Conservation (phyloP, 2,113 vertebrate genomes). For the Corapipo altera region DNA sequence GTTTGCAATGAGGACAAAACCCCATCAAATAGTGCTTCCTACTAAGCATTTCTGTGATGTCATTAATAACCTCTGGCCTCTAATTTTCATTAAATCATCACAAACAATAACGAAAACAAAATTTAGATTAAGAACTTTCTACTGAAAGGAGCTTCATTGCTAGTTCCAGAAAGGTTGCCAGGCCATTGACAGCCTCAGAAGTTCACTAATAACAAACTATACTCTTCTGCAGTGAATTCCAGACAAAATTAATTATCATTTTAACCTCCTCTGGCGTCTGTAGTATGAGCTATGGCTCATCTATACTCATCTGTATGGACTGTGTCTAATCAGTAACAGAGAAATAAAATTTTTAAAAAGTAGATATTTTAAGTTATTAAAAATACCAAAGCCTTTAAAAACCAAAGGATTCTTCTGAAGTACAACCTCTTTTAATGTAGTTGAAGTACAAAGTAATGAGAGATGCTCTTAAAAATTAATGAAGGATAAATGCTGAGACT, state of each 20-base stretch:
- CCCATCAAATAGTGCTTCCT: background rate
- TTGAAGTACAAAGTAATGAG: background rate
- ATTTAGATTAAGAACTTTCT: background rate
- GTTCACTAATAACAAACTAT: background rate
- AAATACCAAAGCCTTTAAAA: background rate
- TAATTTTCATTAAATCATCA: background rate
- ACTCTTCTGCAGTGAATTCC: background rate
- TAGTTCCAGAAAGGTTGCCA: background rate
- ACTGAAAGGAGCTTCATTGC: background rate
- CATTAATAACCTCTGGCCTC: background rate
- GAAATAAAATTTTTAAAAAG: background rate
- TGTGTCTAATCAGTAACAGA: background rate
- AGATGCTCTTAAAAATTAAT: constrained; percentile 45
- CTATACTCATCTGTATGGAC: background rate
- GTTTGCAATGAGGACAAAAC: background rate
- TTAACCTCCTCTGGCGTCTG: background rate
- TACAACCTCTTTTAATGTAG: background rate
- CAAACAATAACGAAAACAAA: background rate
- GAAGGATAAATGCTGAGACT: background rate
- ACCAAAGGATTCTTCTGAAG: background rate
- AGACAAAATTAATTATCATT: background rate
- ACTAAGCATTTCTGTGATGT: background rate
- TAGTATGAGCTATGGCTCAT: background rate
- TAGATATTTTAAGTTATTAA: background rate
- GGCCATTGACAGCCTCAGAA: background rate